These are phyloP conservation scores for Myanophis thanlyinensis DNA, from an alignment of 2,113 vertebrate species.

Conservation along the genomic window DNA sequence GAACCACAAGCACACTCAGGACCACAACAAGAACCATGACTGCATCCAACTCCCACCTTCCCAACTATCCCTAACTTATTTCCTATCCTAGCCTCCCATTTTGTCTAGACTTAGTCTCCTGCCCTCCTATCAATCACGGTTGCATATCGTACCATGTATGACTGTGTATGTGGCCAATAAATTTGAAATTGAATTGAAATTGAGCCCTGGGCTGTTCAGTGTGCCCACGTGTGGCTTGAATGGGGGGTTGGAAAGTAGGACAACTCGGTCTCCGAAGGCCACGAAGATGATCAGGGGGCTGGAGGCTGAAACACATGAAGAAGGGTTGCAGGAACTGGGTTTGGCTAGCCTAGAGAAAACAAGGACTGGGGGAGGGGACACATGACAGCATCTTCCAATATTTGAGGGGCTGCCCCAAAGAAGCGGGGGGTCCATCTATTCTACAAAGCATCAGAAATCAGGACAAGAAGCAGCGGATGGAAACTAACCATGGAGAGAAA, in stretches of 20 bases:
- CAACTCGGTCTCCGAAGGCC: background rate
- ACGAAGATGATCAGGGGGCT: background rate
- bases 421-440: background rate
- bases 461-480: background rate
- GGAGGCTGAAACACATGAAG: background rate
- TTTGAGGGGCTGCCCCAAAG: background rate
- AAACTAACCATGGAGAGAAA: background rate
- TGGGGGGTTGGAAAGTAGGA: background rate
- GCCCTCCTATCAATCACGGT: too few relatives aligned
- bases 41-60: too few relatives aligned
- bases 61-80: too few relatives aligned
- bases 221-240: background rate
- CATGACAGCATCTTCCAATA: background rate
- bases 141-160: too few relatives aligned
- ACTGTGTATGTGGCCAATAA: too few relatives aligned
- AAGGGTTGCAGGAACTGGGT: background rate
- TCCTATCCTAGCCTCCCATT: too few relatives aligned
- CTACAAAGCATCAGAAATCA: background rate
- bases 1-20: too few relatives aligned
- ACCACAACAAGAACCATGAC: too few relatives aligned
- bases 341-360: background rate
- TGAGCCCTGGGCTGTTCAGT: background rate
- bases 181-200: too few relatives aligned
- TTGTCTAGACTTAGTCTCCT: too few relatives aligned
- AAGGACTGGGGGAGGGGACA: background rate